These are phyloP conservation scores for Steinernema scapterisci DNA, from an alignment of 2,888 invertebrate genomes.

Conservation along the genomic window DNA sequence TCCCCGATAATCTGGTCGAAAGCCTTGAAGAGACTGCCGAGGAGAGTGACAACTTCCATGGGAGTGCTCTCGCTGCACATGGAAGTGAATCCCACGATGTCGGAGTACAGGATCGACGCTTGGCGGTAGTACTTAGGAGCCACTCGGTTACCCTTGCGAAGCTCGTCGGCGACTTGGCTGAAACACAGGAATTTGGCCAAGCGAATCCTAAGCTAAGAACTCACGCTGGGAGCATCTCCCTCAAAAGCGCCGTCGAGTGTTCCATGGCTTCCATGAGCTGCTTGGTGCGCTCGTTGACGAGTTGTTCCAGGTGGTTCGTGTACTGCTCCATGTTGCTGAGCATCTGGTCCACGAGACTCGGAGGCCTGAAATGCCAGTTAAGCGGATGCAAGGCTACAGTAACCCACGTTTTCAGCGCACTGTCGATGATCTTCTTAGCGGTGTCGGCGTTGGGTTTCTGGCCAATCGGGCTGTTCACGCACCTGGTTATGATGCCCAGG, in stretches of 20 bases:
- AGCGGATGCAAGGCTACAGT: background rate
- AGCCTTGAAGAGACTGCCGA: constrained; percentile 60
- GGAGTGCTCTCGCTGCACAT: constrained; percentile 61
- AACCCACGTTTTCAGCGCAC: constrained; percentile 60
- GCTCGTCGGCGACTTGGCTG: constrained; percentile 56
- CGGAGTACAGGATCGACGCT: constrained; percentile 63
- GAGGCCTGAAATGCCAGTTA: too few relatives aligned
- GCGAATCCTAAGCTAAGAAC: background rate
- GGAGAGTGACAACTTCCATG: constrained; percentile 63
- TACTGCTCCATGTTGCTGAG: constrained; percentile 60
- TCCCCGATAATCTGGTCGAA: constrained; percentile 62
- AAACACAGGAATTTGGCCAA: constrained; percentile 27
- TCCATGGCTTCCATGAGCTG: constrained; percentile 57
- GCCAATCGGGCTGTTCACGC: constrained; percentile 45
- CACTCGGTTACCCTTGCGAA: constrained; percentile 52
- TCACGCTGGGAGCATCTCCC: constrained; percentile 58
- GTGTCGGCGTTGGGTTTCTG: constrained; percentile 54
- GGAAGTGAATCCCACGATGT: constrained; percentile 67
- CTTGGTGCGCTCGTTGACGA: constrained; percentile 54
- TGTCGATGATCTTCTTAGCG: constrained; percentile 63
- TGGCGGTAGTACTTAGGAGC: constrained; percentile 54
- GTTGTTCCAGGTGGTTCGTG: constrained; percentile 54
- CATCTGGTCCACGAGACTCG: constrained; percentile 64
- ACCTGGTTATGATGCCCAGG: constrained; percentile 49
- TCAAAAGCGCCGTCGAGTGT: constrained; percentile 54